A percentile compares a stretch with the other conserved stretches of the same genome.
These are phyloP conservation scores for Candoia aspera DNA, from an alignment of 2,113 vertebrate genomes.

Conservation along the genomic window DNA sequence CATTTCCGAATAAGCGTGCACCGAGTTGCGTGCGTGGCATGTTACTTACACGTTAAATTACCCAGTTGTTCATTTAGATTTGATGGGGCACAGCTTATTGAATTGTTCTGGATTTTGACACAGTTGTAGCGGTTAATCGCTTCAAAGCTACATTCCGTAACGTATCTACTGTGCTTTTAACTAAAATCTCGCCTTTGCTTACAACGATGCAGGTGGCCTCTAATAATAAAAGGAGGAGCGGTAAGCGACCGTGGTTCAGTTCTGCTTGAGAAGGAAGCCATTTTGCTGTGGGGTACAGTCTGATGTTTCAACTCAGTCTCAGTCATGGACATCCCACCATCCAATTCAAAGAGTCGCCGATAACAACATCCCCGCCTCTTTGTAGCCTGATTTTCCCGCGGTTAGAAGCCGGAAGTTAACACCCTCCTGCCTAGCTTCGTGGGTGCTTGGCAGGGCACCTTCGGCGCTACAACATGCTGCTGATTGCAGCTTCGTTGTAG, in stretches of 20 bases:
- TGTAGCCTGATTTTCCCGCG: constrained; percentile 35
- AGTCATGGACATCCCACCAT: background rate
- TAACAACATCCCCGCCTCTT: background rate
- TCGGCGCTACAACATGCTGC: background rate
- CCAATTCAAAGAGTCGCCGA: background rate
- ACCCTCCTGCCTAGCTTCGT: background rate
- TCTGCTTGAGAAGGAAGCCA: background rate
- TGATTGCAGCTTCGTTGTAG: background rate
- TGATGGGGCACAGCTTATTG: background rate
- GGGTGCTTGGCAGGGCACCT: background rate
- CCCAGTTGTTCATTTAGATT: background rate
- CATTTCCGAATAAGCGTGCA: background rate
- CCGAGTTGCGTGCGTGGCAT: background rate
- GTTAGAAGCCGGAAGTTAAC: constrained; percentile 13
- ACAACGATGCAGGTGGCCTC: background rate
- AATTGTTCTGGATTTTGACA: background rate
- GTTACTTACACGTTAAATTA: background rate
- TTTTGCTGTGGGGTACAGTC: background rate
- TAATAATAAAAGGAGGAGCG: background rate
- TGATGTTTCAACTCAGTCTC: background rate
- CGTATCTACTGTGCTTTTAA: background rate
- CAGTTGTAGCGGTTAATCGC: background rate
- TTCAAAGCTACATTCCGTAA: background rate
- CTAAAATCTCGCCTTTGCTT: background rate
- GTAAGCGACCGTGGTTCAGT: background rate